These are phyloP conservation scores for Elegia similella DNA, from an alignment of 2,888 invertebrate species.

Conservation along the genomic window DNA sequence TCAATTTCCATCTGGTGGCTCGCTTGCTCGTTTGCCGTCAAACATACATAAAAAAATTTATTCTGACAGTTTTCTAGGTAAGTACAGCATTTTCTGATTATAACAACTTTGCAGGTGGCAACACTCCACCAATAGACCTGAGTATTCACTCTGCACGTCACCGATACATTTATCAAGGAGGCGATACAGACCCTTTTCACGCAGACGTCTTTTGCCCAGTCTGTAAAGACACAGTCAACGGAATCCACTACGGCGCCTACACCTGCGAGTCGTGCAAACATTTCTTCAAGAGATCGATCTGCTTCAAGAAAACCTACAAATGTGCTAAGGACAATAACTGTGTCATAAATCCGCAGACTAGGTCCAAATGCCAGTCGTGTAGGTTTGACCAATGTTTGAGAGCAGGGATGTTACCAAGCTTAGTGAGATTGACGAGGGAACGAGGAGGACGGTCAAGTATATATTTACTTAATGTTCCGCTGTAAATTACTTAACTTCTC, in stretches of 20 bases:
- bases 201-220: slow-evolving; percentile 35
- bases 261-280: slow-evolving; percentile 55
- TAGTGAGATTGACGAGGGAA: slow-evolving; percentile 28
- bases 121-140: no score
- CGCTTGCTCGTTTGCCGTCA: no score
- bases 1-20: no score
- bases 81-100: no score
- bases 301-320: slow-evolving; percentile 25
- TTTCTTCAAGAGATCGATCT: slow-evolving; percentile 48
- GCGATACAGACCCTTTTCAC: neutral
- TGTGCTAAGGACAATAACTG: slow-evolving; percentile 29
- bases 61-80: no score
- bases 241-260: slow-evolving; percentile 46
- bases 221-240: slow-evolving; percentile 41
- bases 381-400: slow-evolving; percentile 43
- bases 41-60: no score
- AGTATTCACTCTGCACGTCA: neutral
- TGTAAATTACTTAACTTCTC: neutral
- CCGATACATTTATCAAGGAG: neutral
- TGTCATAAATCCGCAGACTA: slow-evolving; percentile 18
- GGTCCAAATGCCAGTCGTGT: slow-evolving; percentile 39
- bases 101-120: no score
- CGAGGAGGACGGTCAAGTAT: slow-evolving; percentile 22
- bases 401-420: slow-evolving; percentile 41
- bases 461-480: neutral